phyloP scores from a whole-genome alignment of 2,888 invertebrate species.

The Tribolium freemani region DNA sequence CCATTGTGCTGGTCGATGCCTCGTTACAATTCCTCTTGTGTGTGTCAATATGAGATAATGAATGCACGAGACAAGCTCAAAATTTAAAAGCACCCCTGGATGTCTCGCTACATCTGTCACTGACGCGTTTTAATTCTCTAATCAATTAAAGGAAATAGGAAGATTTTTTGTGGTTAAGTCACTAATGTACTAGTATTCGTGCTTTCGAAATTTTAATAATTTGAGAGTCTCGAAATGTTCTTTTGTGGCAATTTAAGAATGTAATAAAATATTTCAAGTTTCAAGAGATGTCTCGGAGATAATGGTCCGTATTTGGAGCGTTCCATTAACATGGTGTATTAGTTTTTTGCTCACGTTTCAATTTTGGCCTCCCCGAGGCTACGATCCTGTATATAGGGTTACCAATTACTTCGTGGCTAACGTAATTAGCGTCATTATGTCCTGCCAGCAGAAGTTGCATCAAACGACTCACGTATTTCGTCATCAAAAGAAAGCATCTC shows the following conservation, averaged over 20 bases:
- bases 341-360: constrained; percentile 53
- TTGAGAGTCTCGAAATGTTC: neutral
- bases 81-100: constrained; percentile 36
- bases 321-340: constrained; percentile 44
- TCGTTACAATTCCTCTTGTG: constrained; percentile 37
- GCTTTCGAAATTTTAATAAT: neutral
- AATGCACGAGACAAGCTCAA: constrained; percentile 38
- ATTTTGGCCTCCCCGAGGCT: constrained; percentile 43
- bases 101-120: constrained; percentile 35
- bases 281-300: constrained; percentile 5
- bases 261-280: constrained; percentile 3
- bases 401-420: constrained; percentile 60
- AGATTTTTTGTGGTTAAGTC: too few relatives aligned
- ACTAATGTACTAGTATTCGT: too few relatives aligned
- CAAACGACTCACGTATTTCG: constrained; percentile 14
- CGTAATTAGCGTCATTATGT: constrained; percentile 59
- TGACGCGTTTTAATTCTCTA: constrained; percentile 24
- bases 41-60: constrained; percentile 45
- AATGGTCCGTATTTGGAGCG: constrained; percentile 37
- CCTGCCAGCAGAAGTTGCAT: constrained; percentile 45
- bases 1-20: constrained; percentile 41
- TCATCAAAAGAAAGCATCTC: constrained; percentile 11
- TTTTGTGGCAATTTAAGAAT: constrained; percentile 4
- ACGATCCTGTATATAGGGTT: constrained; percentile 56
- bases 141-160: constrained; percentile 8